Evolutionary conservation across 2,888 invertebrate species (phyloP).

Genomic region (Eristalis arbustorum): DNA sequence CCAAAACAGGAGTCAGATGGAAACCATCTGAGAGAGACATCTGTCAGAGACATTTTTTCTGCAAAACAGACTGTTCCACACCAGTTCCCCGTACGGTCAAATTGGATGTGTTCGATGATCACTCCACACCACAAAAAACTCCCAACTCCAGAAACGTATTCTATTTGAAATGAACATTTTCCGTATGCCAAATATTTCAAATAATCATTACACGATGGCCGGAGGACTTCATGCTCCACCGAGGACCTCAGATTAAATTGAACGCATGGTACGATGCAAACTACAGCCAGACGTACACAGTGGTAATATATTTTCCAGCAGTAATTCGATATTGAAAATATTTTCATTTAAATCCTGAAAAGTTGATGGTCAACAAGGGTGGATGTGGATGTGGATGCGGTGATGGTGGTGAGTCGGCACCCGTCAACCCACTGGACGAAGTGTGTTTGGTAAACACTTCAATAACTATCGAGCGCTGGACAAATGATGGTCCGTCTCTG

Average conservation of each 20-base stretch:
- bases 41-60: neutral
- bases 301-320: conserved; percentile 33
- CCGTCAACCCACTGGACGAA: neutral
- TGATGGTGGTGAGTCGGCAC: neutral
- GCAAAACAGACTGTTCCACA: neutral
- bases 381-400: neutral
- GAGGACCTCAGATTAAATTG: conserved; percentile 38
- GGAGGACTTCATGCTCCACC: conserved; percentile 12
- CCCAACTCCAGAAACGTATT: conserved; percentile 15
- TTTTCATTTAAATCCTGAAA: conserved; percentile 51
- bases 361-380: conserved; percentile 2
- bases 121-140: neutral
- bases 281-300: neutral
- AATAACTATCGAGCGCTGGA: conserved; percentile 26
- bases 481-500: conserved; percentile 36
- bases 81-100: neutral
- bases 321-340: conserved; percentile 61
- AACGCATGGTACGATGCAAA: neutral
- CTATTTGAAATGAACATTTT: conserved; percentile 34
- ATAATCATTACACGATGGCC: conserved; percentile 50
- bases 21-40: no score
- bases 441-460: conserved; percentile 26
- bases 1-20: no score
- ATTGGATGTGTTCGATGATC: neutral
- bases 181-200: conserved; percentile 46